Evolutionary conservation across 1,140 invertebrate species (phyloP).

Genomic region (Bicyclus anynana): DNA sequence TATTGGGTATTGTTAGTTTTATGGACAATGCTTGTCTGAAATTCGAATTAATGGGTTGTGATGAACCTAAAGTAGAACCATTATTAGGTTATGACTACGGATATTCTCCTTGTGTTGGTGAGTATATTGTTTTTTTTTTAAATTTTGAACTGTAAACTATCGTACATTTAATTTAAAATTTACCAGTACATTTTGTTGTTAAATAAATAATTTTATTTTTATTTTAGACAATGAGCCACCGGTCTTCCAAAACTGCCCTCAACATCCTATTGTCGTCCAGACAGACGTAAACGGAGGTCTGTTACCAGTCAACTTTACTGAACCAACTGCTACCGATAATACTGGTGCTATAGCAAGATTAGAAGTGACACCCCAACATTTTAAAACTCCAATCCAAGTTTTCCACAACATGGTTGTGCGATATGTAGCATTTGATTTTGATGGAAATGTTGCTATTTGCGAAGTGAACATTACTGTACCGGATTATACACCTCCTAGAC

Average conservation of each 20-base stretch:
- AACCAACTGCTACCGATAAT: constrained; percentile 95
- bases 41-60: constrained; percentile 97
- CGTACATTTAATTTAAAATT: too few relatives aligned
- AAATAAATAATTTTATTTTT: constrained; percentile 27
- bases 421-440: constrained; percentile 97
- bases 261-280: constrained; percentile 92
- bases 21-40: constrained; percentile 98
- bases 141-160: too few relatives aligned
- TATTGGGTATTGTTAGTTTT: constrained; percentile 95
- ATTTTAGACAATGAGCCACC: constrained; percentile 94
- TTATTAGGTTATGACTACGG: constrained; percentile 95
- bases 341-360: constrained; percentile 94
- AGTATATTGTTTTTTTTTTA: constrained; percentile 46
- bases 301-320: constrained; percentile 93
- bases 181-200: too few relatives aligned
- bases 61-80: constrained; percentile 87
- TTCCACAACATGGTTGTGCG: constrained; percentile 95
- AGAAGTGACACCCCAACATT: constrained; percentile 94
- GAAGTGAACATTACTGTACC: constrained; percentile 96
- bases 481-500: constrained; percentile 94
- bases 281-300: constrained; percentile 92
- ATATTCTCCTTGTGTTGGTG: constrained; percentile 93
- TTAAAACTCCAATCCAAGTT: constrained; percentile 91
- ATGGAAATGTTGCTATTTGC: constrained; percentile 98
- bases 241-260: constrained; percentile 96